phyloP scores from a whole-genome alignment of 2,113 vertebrate genomes.

The Columba janthina region DNA sequence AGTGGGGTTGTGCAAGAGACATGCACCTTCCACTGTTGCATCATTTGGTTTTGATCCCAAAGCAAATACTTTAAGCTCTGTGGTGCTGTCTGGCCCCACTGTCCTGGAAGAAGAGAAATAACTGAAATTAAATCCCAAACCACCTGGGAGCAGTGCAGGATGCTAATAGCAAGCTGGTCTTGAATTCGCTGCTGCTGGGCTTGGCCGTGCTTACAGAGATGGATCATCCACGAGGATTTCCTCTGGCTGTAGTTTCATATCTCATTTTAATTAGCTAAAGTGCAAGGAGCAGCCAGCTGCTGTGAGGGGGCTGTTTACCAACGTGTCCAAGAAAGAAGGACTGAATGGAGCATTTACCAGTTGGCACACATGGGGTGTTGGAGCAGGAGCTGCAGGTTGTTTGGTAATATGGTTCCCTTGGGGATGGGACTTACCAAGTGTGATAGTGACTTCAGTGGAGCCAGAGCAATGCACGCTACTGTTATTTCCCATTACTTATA shows the following conservation, averaged over 20 bases:
- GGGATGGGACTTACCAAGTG: not conserved
- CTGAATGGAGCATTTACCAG: not conserved
- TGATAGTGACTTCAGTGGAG: not conserved
- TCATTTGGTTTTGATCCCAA: not conserved
- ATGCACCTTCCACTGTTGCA: not conserved
- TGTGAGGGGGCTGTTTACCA: not conserved
- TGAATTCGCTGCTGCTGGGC: accelerated
- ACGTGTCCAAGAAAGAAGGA: accelerated
- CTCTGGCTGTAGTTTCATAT: not conserved
- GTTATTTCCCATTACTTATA: not conserved
- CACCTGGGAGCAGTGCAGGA: not conserved
- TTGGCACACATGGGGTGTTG: accelerated
- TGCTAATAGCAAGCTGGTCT: not conserved
- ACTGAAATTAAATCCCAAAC: not conserved
- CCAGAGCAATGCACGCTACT: not conserved
- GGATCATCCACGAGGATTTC: not conserved
- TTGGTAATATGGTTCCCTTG: accelerated
- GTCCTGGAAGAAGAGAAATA: not conserved
- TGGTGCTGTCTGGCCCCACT: not conserved
- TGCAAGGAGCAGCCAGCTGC: not conserved
- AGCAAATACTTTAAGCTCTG: not conserved
- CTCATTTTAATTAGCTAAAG: not conserved
- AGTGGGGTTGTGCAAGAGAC: not conserved
- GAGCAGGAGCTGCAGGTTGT: not conserved
- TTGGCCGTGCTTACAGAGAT: not conserved